Base-by-base conservation (phyloP, 2,888 invertebrate species). In the Camponotus fellah region DNA sequence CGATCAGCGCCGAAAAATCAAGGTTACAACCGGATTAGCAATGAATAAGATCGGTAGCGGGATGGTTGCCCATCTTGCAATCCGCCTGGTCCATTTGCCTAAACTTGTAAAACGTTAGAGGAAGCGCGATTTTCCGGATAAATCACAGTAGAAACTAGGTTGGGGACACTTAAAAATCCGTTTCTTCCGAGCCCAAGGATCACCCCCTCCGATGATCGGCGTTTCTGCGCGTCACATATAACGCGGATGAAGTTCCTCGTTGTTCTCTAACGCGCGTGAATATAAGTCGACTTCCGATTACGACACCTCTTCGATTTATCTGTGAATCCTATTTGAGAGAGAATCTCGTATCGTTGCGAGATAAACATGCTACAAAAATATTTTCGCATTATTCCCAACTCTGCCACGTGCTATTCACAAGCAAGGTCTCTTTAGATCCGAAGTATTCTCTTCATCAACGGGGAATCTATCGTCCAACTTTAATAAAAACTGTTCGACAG, bases 1-100 rank as follows among this genome's bases (percentile, higher is more conserved):
- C 82, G 82, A 89, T 60, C 84, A 76, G 85, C 82, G 85, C 86
- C 91, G 72, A 91, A 49, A 90, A 91, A 91, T 91, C 91, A 91
- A 91, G 91, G 91, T 85, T 87, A 86, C 76, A 26, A 26, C 71
- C 83, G 85, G 80, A 90, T 89, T 91, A 88, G 87, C 89, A 79
- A 87, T 81, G 90, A 87, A 90, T 87, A 88, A 87, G 83, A 89
- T 76, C 80, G 79, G 64, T 79, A 37, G 75, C 40, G 69, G 21
- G 14, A 58, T 76, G 53, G 53, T 83, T 68, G 58, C 76, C 77
- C 71, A 77, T 34, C 74, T 89, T 64, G 66, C 77, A 60, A 34
- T 56, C 65, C 74, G 34, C 17, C 82, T 87, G 72, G 80, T 82
- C 40, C 83, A 84, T 82, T 76, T 37, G 43, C 76, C 62, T 75